A percentile compares a stretch with the other conserved stretches of the same genome.
These are phyloP conservation scores for Sebastes melanostomus DNA, from an alignment of 2,797 vertebrate genomes.

Conservation along the genomic window DNA sequence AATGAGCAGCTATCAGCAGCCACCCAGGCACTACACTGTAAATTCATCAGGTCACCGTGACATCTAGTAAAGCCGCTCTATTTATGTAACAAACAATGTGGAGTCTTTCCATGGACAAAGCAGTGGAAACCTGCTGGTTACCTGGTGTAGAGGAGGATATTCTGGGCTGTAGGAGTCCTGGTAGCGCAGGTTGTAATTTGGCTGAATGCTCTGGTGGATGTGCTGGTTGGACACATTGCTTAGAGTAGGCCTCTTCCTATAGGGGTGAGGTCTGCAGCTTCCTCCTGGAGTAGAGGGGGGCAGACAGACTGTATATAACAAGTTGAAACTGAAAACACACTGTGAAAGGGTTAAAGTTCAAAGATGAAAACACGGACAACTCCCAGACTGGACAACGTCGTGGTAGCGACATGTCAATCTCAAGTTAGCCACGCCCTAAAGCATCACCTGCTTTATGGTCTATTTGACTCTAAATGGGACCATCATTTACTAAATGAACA, in stretches of 20 bases:
- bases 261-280: slow-evolving; percentile 81
- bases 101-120: background rate
- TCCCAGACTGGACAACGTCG: no score
- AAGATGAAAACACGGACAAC: no score
- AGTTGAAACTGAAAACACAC: no score
- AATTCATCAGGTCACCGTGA: background rate
- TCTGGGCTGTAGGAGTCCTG: slow-evolving; percentile 84
- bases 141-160: slow-evolving; percentile 82
- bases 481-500: no score
- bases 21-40: background rate
- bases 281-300: slow-evolving; percentile 52
- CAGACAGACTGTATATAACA: background rate
- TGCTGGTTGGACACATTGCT: slow-evolving; percentile 80
- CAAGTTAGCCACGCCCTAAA: no score
- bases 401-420: no score
- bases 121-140: background rate
- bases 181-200: slow-evolving; percentile 79
- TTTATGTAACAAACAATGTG: no score
- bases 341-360: no score
- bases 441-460: no score
- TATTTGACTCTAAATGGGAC: no score
- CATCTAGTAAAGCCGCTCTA: background rate
- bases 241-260: slow-evolving; percentile 81
- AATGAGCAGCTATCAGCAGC: background rate
- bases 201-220: slow-evolving; percentile 66